phyloP scores from a whole-genome alignment of 2,797 vertebrate species.

The Spatula clypeata region DNA sequence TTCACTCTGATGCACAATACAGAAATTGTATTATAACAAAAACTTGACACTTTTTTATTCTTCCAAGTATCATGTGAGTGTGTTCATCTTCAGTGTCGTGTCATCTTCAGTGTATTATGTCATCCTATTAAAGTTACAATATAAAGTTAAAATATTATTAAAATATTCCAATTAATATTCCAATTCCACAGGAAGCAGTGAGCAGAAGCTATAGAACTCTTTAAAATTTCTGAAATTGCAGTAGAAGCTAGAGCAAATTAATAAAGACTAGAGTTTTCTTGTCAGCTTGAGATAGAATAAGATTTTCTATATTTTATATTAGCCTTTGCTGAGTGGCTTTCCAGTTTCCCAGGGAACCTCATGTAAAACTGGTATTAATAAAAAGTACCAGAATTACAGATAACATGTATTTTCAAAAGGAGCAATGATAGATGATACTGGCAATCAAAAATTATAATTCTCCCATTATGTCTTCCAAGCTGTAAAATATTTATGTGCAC shows the following conservation, averaged over 20 bases:
- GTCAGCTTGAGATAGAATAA: background rate
- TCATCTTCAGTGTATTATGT: background rate
- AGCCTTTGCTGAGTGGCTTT: background rate
- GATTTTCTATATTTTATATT: background rate
- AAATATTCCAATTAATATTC: background rate
- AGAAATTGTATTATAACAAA: background rate
- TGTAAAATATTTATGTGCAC: background rate
- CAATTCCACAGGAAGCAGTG: background rate
- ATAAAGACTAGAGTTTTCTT: background rate
- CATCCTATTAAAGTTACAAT: background rate
- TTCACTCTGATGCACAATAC: background rate
- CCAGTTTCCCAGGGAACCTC: background rate
- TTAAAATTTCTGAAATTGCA: background rate
- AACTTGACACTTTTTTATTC: background rate
- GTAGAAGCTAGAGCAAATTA: background rate
- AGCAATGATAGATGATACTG: background rate
- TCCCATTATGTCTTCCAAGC: background rate
- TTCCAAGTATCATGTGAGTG: background rate
- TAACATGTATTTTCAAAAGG: background rate
- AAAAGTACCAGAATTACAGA: background rate
- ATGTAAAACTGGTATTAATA: background rate
- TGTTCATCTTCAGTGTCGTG: too few relatives aligned
- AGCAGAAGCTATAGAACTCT: background rate
- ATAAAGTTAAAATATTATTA: too few relatives aligned
- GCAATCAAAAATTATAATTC: background rate